Evolutionary conservation across 2,888 invertebrate species (phyloP), one percentile per base, ranked within the genome.

Genomic region (Liposcelis brunnea): DNA sequence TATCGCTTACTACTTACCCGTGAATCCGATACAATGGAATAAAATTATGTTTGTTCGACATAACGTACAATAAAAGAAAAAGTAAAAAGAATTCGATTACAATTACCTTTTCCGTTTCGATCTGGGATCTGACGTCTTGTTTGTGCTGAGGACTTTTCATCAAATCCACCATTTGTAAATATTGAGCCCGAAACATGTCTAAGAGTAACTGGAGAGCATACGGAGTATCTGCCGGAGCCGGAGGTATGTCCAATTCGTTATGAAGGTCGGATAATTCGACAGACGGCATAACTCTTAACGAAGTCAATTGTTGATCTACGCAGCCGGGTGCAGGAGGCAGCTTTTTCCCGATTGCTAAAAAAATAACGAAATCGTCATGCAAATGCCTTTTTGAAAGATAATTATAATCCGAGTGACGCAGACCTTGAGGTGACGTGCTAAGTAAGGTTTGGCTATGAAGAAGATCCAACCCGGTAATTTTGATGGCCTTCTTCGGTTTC

Each of bases 311-410:
- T 61, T 90, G 89, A 63, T 87, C 90, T 48, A 91, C 84, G 60
- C 87, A 87, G 45, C 91, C 91, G 8, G 87, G 89, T 40, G 89
- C 89, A 26, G 89, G 85, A 33, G 85, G 85, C 51, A 81, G 69
- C 61, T 78, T 79, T 58, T 78, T 78, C 7, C 78, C 75, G 55
- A 70, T 67, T 42, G 72, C 70, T 59, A 51, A 14, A 53, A 54
- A 49, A 44, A 49, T 42, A 46, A 38, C 48, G 43, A 34, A 21
- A 37, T 16, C 21, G 12, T 15, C 18, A 6, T n/a, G 31, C 15
- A 40, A 12, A 31, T 18, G 14, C 31, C n/a, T 32, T 32, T 18
- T n/a, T 12, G 11, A 36, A 43, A 43, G 16, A n/a, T 2, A 3
- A 5, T 6, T 43, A 1, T 19, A n/a, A 5, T 16, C n/a, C 11